Percentiles rank a stretch among this genome's conserved stretches.
Evolutionary conservation across 2,113 vertebrate genomes (phyloP).

Genomic region (Mobula hypostoma): DNA sequence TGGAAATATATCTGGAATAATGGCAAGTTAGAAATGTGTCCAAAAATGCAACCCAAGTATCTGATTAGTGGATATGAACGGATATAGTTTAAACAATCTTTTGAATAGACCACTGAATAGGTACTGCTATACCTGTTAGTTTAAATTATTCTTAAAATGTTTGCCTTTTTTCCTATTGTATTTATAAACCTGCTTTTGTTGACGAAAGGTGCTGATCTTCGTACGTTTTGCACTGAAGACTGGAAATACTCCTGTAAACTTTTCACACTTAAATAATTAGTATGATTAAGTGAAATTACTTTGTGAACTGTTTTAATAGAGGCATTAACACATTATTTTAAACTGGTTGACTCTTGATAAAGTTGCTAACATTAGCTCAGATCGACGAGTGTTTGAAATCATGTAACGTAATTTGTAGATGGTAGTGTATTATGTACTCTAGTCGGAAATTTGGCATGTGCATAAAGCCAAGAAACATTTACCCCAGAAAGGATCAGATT

Average conservation of each 20-base stretch:
- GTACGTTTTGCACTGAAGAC: background rate
- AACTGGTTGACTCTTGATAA: background rate
- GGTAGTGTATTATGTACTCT: background rate
- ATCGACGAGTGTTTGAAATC: background rate
- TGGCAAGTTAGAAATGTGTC: background rate
- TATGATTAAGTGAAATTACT: background rate
- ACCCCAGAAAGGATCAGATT: background rate
- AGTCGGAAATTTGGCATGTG: background rate
- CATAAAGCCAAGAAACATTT: background rate
- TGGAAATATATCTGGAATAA: conserved; percentile 28
- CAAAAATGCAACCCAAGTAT: conserved; percentile 9
- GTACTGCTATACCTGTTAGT: background rate
- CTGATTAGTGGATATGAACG: background rate
- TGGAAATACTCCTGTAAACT: background rate
- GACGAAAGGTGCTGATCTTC: background rate
- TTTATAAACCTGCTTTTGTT: background rate
- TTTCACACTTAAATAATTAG: background rate
- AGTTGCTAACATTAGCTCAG: background rate
- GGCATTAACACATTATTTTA: background rate
- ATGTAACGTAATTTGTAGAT: background rate
- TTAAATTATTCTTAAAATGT: background rate
- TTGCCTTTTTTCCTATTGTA: background rate
- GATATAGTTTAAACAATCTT: background rate
- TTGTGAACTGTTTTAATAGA: background rate
- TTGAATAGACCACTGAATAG: background rate